These are phyloP conservation scores for Cistogaster globosa DNA, from an alignment of 2,888 invertebrate genomes.

Conservation along the genomic window DNA sequence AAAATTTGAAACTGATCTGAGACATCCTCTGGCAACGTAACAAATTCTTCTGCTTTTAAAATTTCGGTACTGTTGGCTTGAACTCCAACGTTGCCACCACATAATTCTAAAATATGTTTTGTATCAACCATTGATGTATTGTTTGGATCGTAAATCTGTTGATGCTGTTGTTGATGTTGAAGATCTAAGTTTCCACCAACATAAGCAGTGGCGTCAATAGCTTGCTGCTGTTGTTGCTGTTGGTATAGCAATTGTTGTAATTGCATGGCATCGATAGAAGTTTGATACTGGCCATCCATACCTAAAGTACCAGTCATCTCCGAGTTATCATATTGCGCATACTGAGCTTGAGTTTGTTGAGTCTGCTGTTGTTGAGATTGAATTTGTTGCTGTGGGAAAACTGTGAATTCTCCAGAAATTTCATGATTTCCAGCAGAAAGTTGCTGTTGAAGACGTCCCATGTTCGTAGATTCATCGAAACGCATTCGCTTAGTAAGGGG, in stretches of 20 bases:
- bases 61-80: conserved; percentile 51
- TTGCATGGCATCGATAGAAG: conserved; percentile 79
- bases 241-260: conserved; percentile 79
- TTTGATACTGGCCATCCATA: conserved; percentile 68
- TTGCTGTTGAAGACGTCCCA: conserved; percentile 46
- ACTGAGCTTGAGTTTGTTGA: conserved; percentile 50
- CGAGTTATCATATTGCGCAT: conserved; percentile 64
- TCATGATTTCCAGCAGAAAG: conserved; percentile 52
- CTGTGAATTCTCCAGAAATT: conserved; percentile 70
- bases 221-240: conserved; percentile 75
- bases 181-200: conserved; percentile 60
- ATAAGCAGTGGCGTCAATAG: conserved; percentile 56
- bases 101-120: conserved; percentile 72
- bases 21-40: conserved; percentile 67
- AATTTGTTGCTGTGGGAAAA: conserved; percentile 73
- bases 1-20: conserved; percentile 77
- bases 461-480: conserved; percentile 74
- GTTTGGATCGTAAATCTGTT: conserved; percentile 62
- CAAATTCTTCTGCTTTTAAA: conserved; percentile 59
- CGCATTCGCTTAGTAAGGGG: conserved; percentile 78
- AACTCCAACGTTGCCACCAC: conserved; percentile 61
- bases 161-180: conserved; percentile 74
- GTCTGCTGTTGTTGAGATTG: conserved; percentile 46
- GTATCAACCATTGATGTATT: conserved; percentile 60
- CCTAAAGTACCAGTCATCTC: conserved; percentile 46